Evolutionary conservation across 2,797 vertebrate species (phyloP).

Genomic region (Acridotheres tristis): DNA sequence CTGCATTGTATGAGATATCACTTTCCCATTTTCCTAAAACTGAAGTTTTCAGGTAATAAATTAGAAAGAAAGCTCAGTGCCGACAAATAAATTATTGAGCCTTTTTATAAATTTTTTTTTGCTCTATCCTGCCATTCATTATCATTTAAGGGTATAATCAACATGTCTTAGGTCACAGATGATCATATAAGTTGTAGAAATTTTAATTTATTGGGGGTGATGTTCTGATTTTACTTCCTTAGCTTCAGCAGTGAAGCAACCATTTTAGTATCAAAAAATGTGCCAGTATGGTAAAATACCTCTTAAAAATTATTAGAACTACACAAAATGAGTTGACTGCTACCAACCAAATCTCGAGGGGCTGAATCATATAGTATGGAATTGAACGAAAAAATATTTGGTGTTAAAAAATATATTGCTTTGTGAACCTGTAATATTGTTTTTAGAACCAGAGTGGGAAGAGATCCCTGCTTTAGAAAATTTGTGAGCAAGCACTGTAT

Average conservation of each 20-base stretch:
- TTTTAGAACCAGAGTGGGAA: background rate
- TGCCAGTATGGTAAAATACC: background rate
- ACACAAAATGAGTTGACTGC: background rate
- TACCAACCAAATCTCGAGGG: background rate
- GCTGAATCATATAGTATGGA: background rate
- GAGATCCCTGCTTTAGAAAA: background rate
- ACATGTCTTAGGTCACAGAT: background rate
- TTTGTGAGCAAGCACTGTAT: background rate
- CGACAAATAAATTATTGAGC: background rate
- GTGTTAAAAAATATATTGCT: background rate
- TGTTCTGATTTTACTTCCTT: background rate
- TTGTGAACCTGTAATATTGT: background rate
- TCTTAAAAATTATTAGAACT: background rate
- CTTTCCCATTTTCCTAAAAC: background rate
- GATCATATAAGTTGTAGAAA: background rate
- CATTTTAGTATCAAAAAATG: background rate
- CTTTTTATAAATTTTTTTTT: background rate
- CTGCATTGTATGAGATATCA: background rate
- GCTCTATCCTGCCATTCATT: background rate
- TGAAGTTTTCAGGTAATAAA: background rate
- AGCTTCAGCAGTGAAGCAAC: background rate
- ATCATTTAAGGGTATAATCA: background rate
- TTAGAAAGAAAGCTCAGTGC: background rate
- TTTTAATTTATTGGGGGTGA: background rate
- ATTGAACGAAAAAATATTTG: background rate